Evolutionary conservation across 2,113 vertebrate genomes (phyloP).

Genomic region (Sorex fumeus): DNA sequence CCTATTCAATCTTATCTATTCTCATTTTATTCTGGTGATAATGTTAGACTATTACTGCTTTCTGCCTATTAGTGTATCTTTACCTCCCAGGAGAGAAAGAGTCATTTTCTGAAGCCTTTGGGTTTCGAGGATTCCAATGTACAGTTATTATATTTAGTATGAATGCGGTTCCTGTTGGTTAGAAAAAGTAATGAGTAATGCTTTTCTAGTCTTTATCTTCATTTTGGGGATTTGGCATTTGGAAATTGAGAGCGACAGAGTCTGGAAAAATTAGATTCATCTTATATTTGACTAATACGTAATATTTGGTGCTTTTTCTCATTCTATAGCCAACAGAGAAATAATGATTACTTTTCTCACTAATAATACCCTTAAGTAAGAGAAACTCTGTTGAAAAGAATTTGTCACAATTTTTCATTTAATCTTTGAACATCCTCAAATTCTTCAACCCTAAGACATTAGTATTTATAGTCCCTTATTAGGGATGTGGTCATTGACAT

Average conservation of each 20-base stretch:
- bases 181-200: background rate
- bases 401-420: background rate
- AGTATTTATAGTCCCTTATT: background rate
- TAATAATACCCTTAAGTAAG: background rate
- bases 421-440: background rate
- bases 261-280: background rate
- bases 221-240: background rate
- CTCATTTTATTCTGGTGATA: constrained; percentile 26
- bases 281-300: background rate
- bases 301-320: background rate
- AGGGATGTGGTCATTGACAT: background rate
- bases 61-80: background rate
- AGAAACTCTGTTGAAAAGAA: background rate
- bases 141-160: background rate
- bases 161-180: background rate
- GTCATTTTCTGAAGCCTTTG: background rate
- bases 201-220: background rate
- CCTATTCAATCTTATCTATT: background rate
- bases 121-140: constrained; percentile 24
- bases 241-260: background rate
- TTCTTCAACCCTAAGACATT: background rate
- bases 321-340: background rate
- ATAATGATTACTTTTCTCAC: too few species aligned
- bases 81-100: background rate
- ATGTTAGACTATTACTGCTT: constrained; percentile 25